Base-by-base conservation (phyloP, 2,888 invertebrate genomes). In the Ichneumoninae sp. region DNA sequence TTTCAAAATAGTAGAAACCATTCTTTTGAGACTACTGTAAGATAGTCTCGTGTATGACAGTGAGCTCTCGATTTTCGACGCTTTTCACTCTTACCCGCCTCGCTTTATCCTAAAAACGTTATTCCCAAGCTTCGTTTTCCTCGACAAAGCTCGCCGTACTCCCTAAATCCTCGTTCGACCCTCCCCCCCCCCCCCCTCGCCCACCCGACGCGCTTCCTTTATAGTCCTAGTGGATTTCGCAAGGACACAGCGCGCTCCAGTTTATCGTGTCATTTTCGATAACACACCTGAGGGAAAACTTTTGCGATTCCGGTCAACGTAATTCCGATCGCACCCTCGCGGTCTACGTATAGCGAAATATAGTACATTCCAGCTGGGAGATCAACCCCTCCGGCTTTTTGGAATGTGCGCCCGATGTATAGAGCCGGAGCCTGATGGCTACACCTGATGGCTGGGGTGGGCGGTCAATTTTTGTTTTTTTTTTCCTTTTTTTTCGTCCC, bases 271-370 rank as follows among this genome's bases (percentile, higher is more conserved):
- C 44, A 79, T 84, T 84, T 74, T 75, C 60, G 75, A 60, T 50
- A 84, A 79, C 22, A 65, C 60, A 66, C 72, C 70, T n/a, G 50
- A 22, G 50, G 71, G 47, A 71, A 26, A 47, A 82, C 75, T 78
- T 84, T 84, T 82, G 71, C 78, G 79, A 82, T 78, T 13, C 44
- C 75, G 84, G 77, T 78, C 81, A 75, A 71, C 16, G 84, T 78
- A 74, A 82, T 84, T 82, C 71, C 71, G 66, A 75, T 79, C 13
- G 30, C 54, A 19, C n/a, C 40, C 30, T 71, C 60, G 5, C 40
- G 50, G 26, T 30, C 75, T 19, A 10, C 68, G 19, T 50, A 36
- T 7, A 50, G 19, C n/a, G 40, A 22, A 50, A 8, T 52, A 68
- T 69, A n/a, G 60, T 71, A 16, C 72, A 52, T 60, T 54, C 57